A percentile compares a stretch with the other conserved stretches of the same genome.
These are phyloP conservation scores for Cyprinodon variegatus DNA, from an alignment of 2,113 vertebrate species.

Conservation along the genomic window DNA sequence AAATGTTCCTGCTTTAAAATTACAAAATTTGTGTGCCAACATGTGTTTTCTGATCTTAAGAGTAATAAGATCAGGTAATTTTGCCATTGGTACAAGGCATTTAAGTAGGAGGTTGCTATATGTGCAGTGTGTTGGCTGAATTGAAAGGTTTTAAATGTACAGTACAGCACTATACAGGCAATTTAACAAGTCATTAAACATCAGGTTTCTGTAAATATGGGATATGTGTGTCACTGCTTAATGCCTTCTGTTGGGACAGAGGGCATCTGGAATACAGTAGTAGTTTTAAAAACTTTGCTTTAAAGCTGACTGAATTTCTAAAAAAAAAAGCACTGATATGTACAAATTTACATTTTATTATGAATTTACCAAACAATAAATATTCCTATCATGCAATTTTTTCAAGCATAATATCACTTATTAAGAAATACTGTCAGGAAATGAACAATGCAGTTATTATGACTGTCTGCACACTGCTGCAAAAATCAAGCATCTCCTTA, in stretches of 20 bases:
- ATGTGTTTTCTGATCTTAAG: too few species aligned
- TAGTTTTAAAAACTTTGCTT: neutral
- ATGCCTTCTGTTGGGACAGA: neutral
- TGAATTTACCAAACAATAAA: neutral
- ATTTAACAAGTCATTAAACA: too few species aligned
- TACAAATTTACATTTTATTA: neutral
- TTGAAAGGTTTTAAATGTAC: too few species aligned
- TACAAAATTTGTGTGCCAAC: too few species aligned
- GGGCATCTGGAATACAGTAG: neutral
- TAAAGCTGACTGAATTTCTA: neutral
- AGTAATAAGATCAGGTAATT: too few species aligned
- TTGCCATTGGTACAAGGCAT: too few species aligned
- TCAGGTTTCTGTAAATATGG: neutral
- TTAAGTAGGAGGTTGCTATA: too few species aligned
- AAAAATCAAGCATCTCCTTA: neutral
- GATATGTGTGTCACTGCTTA: too few species aligned
- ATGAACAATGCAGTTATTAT: neutral
- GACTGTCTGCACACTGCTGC: neutral
- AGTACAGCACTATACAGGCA: too few species aligned
- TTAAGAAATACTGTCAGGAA: neutral
- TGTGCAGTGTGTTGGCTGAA: too few species aligned
- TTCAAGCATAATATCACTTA: neutral
- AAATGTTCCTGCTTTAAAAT: too few species aligned
- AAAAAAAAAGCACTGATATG: neutral
- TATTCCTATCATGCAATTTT: neutral